Percentiles rank a stretch among this genome's conserved stretches.
Evolutionary conservation across 2,797 vertebrate genomes (phyloP).

Genomic region (Labroides dimidiatus): DNA sequence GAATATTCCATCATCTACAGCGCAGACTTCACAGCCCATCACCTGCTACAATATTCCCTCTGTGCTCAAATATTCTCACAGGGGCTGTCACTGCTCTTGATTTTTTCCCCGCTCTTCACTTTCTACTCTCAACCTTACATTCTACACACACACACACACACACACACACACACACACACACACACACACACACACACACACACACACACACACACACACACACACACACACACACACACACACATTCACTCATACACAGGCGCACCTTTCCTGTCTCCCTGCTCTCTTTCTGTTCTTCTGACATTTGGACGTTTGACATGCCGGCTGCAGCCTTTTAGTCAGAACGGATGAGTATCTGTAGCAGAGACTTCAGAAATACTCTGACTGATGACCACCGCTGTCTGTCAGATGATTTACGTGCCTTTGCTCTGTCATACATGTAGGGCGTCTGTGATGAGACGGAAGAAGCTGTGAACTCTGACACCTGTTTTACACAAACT

Average conservation of each 20-base stretch:
- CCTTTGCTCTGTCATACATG: conserved; percentile 62
- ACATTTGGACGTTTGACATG: conserved; percentile 72
- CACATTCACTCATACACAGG: neutral
- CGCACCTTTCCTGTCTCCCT: conserved; percentile 36
- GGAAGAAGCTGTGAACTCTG: conserved; percentile 41
- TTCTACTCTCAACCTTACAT: conserved; percentile 19
- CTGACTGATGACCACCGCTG: conserved; percentile 66
- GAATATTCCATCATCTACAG: conserved; percentile 56
- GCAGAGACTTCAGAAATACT: conserved; percentile 63
- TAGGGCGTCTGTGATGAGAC: conserved; percentile 30
- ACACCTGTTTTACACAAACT: conserved; percentile 29
- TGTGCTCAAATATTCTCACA: conserved; percentile 56
- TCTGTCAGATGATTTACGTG: conserved; percentile 68
- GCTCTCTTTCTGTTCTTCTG: conserved; percentile 52
- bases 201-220: conserved; percentile 24
- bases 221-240: conserved; percentile 12
- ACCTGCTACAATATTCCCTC: conserved; percentile 58
- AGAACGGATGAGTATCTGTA: conserved; percentile 70
- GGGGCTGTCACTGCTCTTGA: conserved; percentile 47
- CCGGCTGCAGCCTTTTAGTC: conserved; percentile 68
- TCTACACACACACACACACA: conserved; percentile 1
- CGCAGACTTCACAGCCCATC: conserved; percentile 54
- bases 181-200: conserved; percentile 5
- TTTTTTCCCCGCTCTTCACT: conserved; percentile 35
- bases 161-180: no score